Percentiles rank a stretch among this genome's conserved stretches.
Conservation (phyloP, 2,113 vertebrate genomes). For the Callopanchax toddi region DNA sequence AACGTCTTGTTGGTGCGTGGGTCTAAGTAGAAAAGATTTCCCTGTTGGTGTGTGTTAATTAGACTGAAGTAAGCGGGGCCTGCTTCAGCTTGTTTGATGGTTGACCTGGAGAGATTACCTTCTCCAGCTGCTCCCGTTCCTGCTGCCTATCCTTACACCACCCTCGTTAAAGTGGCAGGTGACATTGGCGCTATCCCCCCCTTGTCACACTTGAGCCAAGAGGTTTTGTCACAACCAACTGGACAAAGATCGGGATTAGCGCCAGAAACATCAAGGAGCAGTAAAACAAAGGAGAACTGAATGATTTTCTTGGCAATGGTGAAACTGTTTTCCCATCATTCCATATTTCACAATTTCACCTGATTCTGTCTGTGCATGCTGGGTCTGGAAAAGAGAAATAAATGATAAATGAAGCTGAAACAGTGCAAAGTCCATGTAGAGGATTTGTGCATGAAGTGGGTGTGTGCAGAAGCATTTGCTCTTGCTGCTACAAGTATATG, state of each 20-base stretch:
- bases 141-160: slow-evolving; percentile 49
- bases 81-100: slow-evolving; percentile 76
- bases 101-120: slow-evolving; percentile 80
- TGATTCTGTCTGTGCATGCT: slow-evolving; percentile 26
- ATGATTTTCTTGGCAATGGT: not conserved
- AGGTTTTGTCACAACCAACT: slow-evolving; percentile 22
- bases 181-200: slow-evolving; percentile 17
- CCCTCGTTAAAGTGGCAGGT: slow-evolving; percentile 66
- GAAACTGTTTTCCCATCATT: not conserved
- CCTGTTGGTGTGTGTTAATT: slow-evolving; percentile 76
- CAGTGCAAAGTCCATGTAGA: slow-evolving; percentile 11
- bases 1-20: slow-evolving; percentile 30
- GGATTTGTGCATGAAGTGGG: slow-evolving; percentile 35
- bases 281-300: not conserved
- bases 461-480: slow-evolving; percentile 42
- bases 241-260: not conserved
- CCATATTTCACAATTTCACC: not conserved
- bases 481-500: slow-evolving; percentile 27
- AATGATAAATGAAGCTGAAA: slow-evolving; percentile 21
- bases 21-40: slow-evolving; percentile 57
- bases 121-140: slow-evolving; percentile 75
- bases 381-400: not conserved
- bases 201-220: slow-evolving; percentile 16
- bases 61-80: slow-evolving; percentile 65
- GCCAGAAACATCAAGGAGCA: not conserved